A percentile compares a stretch with the other conserved stretches of the same genome.
Evolutionary conservation across 2,888 invertebrate species (phyloP).

Genomic region (Drosophila seclusa): DNA sequence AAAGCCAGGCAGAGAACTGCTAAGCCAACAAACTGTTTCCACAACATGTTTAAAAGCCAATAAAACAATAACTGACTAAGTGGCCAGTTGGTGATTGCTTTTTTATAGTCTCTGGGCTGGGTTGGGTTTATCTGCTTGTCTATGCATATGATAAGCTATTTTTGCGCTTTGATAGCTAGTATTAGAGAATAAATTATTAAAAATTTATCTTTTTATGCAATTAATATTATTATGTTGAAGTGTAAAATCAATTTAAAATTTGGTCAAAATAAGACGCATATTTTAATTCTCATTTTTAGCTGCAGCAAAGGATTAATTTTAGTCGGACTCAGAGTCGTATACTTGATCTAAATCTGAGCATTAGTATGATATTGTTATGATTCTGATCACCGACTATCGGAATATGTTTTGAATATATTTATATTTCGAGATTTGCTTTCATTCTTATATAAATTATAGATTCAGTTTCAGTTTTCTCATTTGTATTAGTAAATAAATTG

Average conservation of each 20-base stretch:
- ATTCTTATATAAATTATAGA: background rate
- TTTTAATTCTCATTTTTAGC: background rate
- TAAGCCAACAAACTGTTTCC: background rate
- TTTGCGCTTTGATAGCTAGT: background rate
- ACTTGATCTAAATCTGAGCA: background rate
- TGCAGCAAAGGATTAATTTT: background rate
- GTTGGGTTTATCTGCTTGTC: background rate
- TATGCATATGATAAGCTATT: background rate
- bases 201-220: background rate
- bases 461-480: background rate
- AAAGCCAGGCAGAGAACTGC: background rate
- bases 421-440: background rate
- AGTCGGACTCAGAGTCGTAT: background rate
- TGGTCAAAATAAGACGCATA: background rate
- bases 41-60: background rate
- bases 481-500: background rate
- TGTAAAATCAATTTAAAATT: background rate
- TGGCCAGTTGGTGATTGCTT: background rate
- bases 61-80: background rate
- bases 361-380: background rate
- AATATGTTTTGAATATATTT: background rate
- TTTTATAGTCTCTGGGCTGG: background rate
- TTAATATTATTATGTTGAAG: background rate
- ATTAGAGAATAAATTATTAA: background rate
- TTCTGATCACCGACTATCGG: background rate